These are phyloP conservation scores for Siphamia tubifer DNA, from an alignment of 2,113 vertebrate species.

Conservation along the genomic window DNA sequence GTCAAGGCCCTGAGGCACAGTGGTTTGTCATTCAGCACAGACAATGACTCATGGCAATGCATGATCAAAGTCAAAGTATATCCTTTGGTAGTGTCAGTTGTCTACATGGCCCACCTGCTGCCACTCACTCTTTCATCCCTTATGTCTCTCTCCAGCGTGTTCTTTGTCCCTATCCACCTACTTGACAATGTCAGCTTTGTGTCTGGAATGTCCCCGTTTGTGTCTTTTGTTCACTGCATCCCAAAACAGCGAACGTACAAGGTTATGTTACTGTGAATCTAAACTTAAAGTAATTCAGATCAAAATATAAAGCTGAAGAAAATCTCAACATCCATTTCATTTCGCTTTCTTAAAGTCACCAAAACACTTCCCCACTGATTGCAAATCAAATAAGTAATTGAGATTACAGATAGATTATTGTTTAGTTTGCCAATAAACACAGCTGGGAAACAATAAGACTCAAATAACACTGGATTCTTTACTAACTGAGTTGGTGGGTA, in stretches of 20 bases:
- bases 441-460: background rate
- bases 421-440: background rate
- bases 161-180: background rate
- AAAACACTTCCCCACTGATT: background rate
- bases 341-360: background rate
- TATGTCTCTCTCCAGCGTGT: background rate
- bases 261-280: background rate
- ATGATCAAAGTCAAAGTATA: conserved; percentile 47
- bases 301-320: background rate
- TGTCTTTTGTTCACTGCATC: background rate
- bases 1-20: conserved; percentile 6
- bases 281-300: background rate
- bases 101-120: background rate
- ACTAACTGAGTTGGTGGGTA: background rate
- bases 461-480: background rate
- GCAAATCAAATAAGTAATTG: background rate
- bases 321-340: background rate
- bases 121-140: conserved; percentile 14
- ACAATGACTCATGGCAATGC: conserved; percentile 14
- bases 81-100: conserved; percentile 39
- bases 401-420: background rate
- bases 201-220: background rate
- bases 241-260: conserved; percentile 1
- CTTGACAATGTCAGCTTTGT: conserved; percentile 3
- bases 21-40: conserved; percentile 38